Base-by-base conservation (phyloP, 2,888 invertebrate species). In the Pseudanteris insignis region DNA sequence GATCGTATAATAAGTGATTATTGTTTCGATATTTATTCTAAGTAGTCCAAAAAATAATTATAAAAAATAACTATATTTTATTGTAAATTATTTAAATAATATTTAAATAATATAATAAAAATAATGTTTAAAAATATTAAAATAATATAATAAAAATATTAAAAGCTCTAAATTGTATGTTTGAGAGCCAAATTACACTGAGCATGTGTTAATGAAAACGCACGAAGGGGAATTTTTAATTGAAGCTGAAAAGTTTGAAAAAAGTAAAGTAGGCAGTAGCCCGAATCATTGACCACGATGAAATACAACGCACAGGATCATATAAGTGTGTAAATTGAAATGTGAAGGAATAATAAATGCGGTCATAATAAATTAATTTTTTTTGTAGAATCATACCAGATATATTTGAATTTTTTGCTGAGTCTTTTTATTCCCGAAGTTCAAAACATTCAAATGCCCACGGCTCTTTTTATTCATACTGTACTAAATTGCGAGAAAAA, bases 221-320 rank as follows among this genome's bases (percentile, higher is more conserved):
- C 36, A 41, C 14, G 34, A 53, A 12, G 53, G 53, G 9, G 43
- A 53, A 36, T 53, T 53, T 21, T 9, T 29, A 11, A 7, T 53
- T 8, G 11, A 26, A 29, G 37, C 36, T 1, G 43, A 50, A 24
- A 10, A 50, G 28, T 44, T 25, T 25, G 44, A 44, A 8, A 21
- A 44, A 9, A 13, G 25, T 9, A 25, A 13, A 33, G 41, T 18
- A 18, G 6, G 18, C 18, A 18, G 38, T 38, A n/a, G 38, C 38
- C 4, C 11, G n/a, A 21, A 25, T 38, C 10, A 6, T 55, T 7
- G 29, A 38, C 21, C 15, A 36, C 12, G 11, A 55, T 15, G 55
- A 55, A 38, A 11, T 28, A 10, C 13, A 12, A 11, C 28, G 29
- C 15, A 29, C 40, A 2, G 24, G 14, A 9, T 43, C 41, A 12